Evolutionary conservation across 2,888 invertebrate species (phyloP).

Genomic region (Dynastes maya): DNA sequence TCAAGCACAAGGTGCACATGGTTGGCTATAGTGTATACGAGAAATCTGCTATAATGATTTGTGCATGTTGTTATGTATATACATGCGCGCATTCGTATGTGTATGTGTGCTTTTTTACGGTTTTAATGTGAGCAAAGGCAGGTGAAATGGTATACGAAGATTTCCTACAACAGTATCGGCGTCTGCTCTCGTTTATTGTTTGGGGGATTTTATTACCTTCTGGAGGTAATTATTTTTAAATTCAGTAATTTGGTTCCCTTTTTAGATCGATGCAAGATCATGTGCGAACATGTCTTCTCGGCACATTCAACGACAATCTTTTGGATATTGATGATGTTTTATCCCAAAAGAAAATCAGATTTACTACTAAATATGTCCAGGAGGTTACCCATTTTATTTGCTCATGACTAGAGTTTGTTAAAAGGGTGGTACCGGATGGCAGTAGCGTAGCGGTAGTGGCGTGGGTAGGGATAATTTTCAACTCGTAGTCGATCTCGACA

Average conservation of each 20-base stretch:
- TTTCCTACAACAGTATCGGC: neutral
- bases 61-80: conserved; percentile 2
- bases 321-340: too few relatives aligned
- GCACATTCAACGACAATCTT: too few relatives aligned
- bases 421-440: too few relatives aligned
- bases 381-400: too few relatives aligned
- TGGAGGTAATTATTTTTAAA: conserved; percentile 13
- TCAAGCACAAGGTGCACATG: too few relatives aligned
- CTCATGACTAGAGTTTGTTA: too few relatives aligned
- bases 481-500: too few relatives aligned
- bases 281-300: too few relatives aligned
- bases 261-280: neutral
- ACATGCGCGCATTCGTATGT: neutral
- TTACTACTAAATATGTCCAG: too few relatives aligned
- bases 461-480: too few relatives aligned
- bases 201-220: conserved; percentile 10
- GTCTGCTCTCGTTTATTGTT: conserved; percentile 13
- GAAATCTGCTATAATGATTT: conserved; percentile 13
- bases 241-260: neutral
- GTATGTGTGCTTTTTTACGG: conserved; percentile 56
- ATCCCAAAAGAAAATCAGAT: too few relatives aligned
- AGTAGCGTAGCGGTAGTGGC: too few relatives aligned
- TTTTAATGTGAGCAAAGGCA: conserved; percentile 59
- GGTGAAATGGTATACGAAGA: conserved; percentile 54
- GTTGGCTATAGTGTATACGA: neutral